These are phyloP conservation scores for Pachycephus smyrnensis DNA, from an alignment of 2,888 invertebrate species.

Conservation along the genomic window DNA sequence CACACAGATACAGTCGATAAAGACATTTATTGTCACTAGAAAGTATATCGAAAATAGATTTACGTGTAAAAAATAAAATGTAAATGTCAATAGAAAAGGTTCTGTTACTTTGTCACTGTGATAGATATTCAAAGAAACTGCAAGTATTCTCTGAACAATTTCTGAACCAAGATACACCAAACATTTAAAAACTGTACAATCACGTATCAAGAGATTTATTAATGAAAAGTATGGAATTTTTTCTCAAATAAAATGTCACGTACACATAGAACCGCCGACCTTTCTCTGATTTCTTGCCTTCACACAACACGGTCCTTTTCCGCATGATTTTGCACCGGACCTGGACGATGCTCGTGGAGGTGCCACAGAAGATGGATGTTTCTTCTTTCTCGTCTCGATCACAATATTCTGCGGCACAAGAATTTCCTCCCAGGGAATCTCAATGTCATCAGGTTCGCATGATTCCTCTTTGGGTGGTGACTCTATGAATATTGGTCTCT, in stretches of 20 bases:
- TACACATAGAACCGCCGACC: not conserved
- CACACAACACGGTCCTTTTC: not conserved
- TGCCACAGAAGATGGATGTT: constrained; percentile 42
- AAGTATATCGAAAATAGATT: not conserved
- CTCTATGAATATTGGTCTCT: constrained; percentile 40
- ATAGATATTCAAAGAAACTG: not conserved
- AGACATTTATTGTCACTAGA: not conserved
- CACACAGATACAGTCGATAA: not conserved
- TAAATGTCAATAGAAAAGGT: not conserved
- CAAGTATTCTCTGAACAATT: not conserved
- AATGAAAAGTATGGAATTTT: not conserved
- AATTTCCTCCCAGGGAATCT: constrained; percentile 57
- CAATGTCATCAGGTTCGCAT: constrained; percentile 44
- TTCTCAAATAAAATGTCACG: not conserved
- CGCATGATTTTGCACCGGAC: not conserved
- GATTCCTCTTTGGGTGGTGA: constrained; percentile 29
- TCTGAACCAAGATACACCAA: not conserved
- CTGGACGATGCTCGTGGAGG: constrained; percentile 23
- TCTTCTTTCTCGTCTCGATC: constrained; percentile 39
- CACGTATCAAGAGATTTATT: not conserved
- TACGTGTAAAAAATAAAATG: not conserved
- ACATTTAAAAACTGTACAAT: not conserved
- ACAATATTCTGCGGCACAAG: constrained; percentile 48
- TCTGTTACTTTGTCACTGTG: not conserved
- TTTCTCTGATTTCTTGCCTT: not conserved